Evolutionary conservation across 2,888 invertebrate species (phyloP), one percentile per base, ranked within the genome.

Genomic region (Melinaea menophilus): DNA sequence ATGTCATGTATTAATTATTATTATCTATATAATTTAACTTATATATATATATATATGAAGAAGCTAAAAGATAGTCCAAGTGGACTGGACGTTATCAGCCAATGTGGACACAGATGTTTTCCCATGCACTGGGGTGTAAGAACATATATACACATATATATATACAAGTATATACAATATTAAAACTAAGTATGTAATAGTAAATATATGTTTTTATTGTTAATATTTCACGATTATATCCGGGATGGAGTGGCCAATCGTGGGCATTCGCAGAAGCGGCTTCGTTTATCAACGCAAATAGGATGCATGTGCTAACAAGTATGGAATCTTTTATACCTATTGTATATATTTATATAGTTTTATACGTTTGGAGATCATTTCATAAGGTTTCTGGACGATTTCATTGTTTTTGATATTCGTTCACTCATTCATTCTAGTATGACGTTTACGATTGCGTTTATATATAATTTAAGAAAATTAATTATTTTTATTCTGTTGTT

Each of bases 101-200:
- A 68, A 72, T 86, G 86, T 88, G 81, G 85, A 88, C 86, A 84
- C 87, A 87, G 84, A 86, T 85, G 85, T 75, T 77, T 82, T 79
- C 81, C 79, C 79, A 79, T 75, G 82, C 81, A 70, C 62, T 55
- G 58, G 61, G 60, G 56, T 51, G 51, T 31, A 51, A 51, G 7
- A 22, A n/a, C 7, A 9, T 51, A 5, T 31, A 22, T 22, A 9
- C 7, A n/a, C 2, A 9, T 31, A 51, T 9, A 7, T 41, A 41
- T 9, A 41, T 2, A 9, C 9, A 41, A 41, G 11, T 41, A 41
- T 11, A 5, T 41, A 41, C 41, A 41, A 37, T 48, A 48, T 22
- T 22, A 51, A 46, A 51, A 31, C 31, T 7, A 31, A 22, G 22
- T 22, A 9, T 31, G 13, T 11, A 22, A 31, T 51, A 31, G 7